Evolutionary conservation across 2,888 invertebrate genomes (phyloP).

Genomic region (Pantelozetes paolii): DNA sequence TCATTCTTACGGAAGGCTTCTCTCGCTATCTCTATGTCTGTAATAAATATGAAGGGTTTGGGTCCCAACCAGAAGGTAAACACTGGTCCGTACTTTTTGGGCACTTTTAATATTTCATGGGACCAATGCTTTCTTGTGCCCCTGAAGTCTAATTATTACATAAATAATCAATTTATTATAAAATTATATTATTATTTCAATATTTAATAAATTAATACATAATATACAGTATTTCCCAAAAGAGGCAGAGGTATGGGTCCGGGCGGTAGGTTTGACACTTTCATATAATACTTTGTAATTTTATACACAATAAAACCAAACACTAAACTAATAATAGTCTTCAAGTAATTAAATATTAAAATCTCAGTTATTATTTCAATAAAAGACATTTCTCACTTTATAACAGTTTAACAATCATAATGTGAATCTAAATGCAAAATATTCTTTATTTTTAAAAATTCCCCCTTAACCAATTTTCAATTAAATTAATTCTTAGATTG

Average conservation of each 20-base stretch:
- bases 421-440: too few species aligned
- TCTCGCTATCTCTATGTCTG: neutral
- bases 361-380: too few species aligned
- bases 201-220: neutral
- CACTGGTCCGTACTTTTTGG: neutral
- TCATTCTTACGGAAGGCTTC: conserved; percentile 23
- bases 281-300: neutral
- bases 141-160: neutral
- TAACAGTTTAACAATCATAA: too few species aligned
- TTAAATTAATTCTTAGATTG: too few species aligned
- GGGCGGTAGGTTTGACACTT: conserved; percentile 1
- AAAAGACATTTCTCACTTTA: too few species aligned
- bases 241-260: conserved; percentile 21
- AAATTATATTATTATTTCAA: neutral
- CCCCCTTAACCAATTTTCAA: too few species aligned
- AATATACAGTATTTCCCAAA: neutral
- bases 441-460: too few species aligned
- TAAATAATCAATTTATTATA: too few species aligned
- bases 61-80: conserved; percentile 16
- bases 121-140: conserved; percentile 3
- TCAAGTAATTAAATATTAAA: too few species aligned
- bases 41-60: neutral
- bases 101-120: neutral
- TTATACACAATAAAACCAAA: conserved; percentile 10
- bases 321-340: neutral